These are phyloP conservation scores for Blastobasis lacticolella DNA, from an alignment of 2,888 invertebrate species.

Conservation along the genomic window DNA sequence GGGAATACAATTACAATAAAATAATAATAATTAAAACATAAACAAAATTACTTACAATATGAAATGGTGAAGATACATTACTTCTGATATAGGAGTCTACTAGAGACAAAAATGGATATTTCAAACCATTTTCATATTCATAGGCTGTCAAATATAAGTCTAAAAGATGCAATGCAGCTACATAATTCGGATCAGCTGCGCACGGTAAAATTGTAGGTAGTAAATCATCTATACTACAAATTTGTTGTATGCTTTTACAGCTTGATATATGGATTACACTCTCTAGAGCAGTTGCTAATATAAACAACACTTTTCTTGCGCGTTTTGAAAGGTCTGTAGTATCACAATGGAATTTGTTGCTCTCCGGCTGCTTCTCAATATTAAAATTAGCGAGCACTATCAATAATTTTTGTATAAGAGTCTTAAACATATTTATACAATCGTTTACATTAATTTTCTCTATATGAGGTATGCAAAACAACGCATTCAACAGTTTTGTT, in stretches of 20 bases:
- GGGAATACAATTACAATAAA: background rate
- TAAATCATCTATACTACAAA: constrained; percentile 55
- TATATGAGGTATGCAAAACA: constrained; percentile 74
- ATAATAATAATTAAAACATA: background rate
- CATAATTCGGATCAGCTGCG: constrained; percentile 55
- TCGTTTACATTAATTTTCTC: constrained; percentile 54
- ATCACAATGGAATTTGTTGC: constrained; percentile 44
- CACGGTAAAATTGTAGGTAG: constrained; percentile 58
- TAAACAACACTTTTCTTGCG: constrained; percentile 66
- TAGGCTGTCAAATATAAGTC: constrained; percentile 71
- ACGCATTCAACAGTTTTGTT: constrained; percentile 55
- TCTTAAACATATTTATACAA: constrained; percentile 39
- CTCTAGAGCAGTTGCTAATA: constrained; percentile 74
- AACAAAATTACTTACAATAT: constrained; percentile 69
- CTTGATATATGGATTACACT: constrained; percentile 73
- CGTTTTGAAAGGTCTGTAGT: constrained; percentile 38
- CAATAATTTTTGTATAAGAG: constrained; percentile 42
- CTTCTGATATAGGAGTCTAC: constrained; percentile 69
- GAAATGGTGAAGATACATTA: constrained; percentile 80
- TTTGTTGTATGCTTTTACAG: constrained; percentile 56
- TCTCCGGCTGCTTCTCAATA: constrained; percentile 35
- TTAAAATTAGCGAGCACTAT: constrained; percentile 40
- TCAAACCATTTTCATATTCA: constrained; percentile 58
- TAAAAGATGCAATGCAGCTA: constrained; percentile 65
- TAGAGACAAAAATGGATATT: constrained; percentile 51